phyloP scores from a whole-genome alignment of 2,797 vertebrate genomes.

The Anguilla obscura region DNA sequence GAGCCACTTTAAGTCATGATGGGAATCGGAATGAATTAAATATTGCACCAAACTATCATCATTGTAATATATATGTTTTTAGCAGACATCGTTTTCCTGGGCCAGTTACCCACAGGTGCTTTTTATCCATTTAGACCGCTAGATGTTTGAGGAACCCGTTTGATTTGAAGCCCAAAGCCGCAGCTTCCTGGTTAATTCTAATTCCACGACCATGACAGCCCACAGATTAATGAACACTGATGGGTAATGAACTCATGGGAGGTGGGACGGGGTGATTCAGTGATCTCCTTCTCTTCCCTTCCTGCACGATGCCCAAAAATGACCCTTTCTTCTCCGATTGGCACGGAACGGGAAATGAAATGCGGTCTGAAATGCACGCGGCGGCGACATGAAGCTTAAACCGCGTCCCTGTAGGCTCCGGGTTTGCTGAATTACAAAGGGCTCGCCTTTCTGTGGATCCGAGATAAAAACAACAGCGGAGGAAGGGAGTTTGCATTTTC shows the following conservation, averaged over 20 bases:
- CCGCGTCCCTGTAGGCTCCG: neutral
- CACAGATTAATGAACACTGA: constrained; percentile 31
- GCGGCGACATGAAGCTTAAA: neutral
- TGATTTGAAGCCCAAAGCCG: neutral
- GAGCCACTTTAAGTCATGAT: neutral
- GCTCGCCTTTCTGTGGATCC: neutral
- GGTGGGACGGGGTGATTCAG: constrained; percentile 36
- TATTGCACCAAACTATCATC: neutral
- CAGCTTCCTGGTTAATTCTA: neutral
- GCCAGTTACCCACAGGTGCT: neutral
- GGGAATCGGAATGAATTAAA: neutral
- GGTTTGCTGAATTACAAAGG: constrained; percentile 4
- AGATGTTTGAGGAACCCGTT: neutral
- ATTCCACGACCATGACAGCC: neutral
- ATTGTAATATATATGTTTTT: neutral
- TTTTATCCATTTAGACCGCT: neutral
- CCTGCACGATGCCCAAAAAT: neutral
- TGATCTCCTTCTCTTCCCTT: constrained; percentile 39
- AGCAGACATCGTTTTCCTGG: neutral
- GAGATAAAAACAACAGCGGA: constrained; percentile 19
- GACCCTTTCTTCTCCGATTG: constrained; percentile 22
- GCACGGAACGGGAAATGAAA: constrained; percentile 23
- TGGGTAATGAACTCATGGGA: constrained; percentile 60
- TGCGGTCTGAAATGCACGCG: constrained; percentile 25
- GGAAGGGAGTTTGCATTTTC: neutral